Percentiles rank a stretch among this genome's conserved stretches.
Conservation (phyloP, 2,113 vertebrate species). For the Cacatua alba region DNA sequence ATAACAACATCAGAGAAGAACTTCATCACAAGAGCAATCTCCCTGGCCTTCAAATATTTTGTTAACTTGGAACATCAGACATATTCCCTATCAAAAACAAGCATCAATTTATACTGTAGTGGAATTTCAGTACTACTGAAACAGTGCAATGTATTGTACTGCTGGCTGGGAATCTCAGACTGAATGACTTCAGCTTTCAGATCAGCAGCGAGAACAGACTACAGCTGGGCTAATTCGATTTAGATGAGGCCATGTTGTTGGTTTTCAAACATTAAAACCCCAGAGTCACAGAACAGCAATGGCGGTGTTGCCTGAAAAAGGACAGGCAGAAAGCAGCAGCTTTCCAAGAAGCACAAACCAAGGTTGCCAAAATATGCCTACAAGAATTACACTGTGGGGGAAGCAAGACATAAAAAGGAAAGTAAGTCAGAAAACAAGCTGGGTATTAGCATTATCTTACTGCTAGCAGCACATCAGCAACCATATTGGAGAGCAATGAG, state of each 20-base stretch:
- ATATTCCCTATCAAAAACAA: constrained; percentile 40
- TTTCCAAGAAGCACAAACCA: background rate
- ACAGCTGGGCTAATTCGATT: constrained; percentile 44
- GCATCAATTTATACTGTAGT: constrained; percentile 18
- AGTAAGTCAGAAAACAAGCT: background rate
- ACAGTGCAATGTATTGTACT: background rate
- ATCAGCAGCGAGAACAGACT: constrained; percentile 36
- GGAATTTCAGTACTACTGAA: constrained; percentile 38
- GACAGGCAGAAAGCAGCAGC: background rate
- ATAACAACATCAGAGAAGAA: constrained; percentile 43
- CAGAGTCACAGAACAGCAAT: background rate
- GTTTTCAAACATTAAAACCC: constrained; percentile 20
- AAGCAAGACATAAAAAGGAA: background rate
- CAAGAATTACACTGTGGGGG: background rate
- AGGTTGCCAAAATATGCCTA: background rate
- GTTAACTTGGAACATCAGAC: constrained; percentile 50
- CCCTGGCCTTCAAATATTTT: constrained; percentile 33
- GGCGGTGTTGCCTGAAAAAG: background rate
- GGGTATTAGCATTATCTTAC: background rate
- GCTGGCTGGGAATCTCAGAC: constrained; percentile 9
- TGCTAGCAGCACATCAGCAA: background rate
- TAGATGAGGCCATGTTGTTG: background rate
- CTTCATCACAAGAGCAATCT: constrained; percentile 30
- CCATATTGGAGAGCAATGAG: background rate
- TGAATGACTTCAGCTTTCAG: constrained; percentile 31